phyloP scores from a whole-genome alignment of 2,113 vertebrate genomes.

The Camelus bactrianus region DNA sequence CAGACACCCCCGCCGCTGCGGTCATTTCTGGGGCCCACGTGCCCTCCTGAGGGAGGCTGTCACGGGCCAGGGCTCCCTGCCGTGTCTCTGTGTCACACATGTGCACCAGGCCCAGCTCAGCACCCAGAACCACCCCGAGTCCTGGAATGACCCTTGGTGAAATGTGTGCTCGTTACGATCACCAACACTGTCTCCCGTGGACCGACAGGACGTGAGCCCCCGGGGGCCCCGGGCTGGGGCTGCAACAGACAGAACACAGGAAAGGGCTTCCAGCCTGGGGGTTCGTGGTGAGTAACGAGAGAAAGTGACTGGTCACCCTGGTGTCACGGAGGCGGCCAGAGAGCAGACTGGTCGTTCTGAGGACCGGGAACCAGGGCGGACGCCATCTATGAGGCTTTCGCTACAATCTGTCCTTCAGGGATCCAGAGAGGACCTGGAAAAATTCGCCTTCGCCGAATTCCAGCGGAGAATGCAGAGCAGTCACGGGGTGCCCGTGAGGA shows the following conservation, averaged over 20 bases:
- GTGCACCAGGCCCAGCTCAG: not conserved
- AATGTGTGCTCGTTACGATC: too few relatives aligned
- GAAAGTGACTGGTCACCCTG: not conserved
- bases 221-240: too few relatives aligned
- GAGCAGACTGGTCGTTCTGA: too few relatives aligned
- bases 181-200: not conserved
- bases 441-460: not conserved
- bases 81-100: too few relatives aligned
- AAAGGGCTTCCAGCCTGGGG: too few relatives aligned
- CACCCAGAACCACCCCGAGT: not conserved
- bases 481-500: rapidly evolving
- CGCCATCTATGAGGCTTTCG: rapidly evolving
- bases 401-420: not conserved
- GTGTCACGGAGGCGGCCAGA: not conserved
- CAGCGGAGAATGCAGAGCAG: not conserved
- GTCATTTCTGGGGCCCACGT: rapidly evolving
- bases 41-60: not conserved
- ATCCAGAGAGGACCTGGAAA: not conserved
- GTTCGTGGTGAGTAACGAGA: not conserved
- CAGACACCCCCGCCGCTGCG: not conserved
- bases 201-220: not conserved
- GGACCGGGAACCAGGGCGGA: not conserved
- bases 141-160: not conserved
- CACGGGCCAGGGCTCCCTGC: not conserved
- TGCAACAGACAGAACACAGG: too few relatives aligned